A percentile compares a stretch with the other conserved stretches of the same genome.
Conservation (phyloP, 2,113 vertebrate species). For the Myrmophylax atrothorax region DNA sequence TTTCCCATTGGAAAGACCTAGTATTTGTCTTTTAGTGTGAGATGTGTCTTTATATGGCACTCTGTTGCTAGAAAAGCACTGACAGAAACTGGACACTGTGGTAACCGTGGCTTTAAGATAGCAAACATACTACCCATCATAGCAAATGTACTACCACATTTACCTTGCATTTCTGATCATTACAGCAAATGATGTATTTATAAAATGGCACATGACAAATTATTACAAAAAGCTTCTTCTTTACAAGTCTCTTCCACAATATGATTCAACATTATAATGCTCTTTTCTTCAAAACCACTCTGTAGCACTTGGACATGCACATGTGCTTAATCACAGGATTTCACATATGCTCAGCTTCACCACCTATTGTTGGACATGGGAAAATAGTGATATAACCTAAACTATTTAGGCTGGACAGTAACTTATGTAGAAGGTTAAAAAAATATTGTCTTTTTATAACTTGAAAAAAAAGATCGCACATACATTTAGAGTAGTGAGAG, state of each 20-base stretch:
- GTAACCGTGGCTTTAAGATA: background rate
- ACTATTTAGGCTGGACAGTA: background rate
- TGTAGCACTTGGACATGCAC: background rate
- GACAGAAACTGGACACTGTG: background rate
- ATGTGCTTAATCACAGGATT: background rate
- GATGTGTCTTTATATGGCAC: background rate
- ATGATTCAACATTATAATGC: constrained; percentile 5
- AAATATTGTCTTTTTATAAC: constrained; percentile 6
- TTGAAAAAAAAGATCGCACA: background rate
- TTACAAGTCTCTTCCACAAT: background rate
- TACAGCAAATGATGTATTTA: constrained; percentile 37
- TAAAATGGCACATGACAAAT: constrained; percentile 32
- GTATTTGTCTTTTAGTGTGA: background rate
- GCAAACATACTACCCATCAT: background rate
- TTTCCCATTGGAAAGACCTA: background rate
- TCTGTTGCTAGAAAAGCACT: background rate
- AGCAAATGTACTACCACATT: background rate
- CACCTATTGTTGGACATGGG: background rate
- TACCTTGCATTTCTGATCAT: constrained; percentile 26
- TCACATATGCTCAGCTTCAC: background rate
- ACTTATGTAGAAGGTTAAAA: constrained; percentile 47
- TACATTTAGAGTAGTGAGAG: background rate
- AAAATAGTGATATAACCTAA: background rate
- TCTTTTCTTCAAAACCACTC: background rate
- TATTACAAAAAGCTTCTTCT: background rate